Base-by-base conservation (phyloP, 2,888 invertebrate species). In the Cecidostiba fungosa region DNA sequence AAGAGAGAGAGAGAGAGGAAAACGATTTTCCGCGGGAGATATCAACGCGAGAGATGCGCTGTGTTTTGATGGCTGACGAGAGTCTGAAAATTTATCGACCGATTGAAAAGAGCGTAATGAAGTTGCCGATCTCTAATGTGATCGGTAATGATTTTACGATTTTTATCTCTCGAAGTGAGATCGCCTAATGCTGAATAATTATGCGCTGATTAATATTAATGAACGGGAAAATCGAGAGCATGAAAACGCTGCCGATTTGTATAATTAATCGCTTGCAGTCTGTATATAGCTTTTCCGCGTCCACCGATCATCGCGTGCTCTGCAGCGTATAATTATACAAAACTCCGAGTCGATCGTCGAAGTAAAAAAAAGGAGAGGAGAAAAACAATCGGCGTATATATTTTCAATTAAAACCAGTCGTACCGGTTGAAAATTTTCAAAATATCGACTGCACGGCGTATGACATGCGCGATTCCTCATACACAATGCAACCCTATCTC, bases 21-120 rank as follows among this genome's bases (percentile, higher is more conserved):
- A 79, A 72, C 80, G 80, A 70, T 80, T 85, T 85, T 59, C 77
- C 80, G 54, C 77, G 80, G 84, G 85, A 85, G 85, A 85, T 77
- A 85, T 85, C 85, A 85, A 85, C 85, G 81, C 76, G 70, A 26
- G n/a, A 70, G 43, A 73, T 23, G 26, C 62, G 59, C n/a, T 32
- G 23, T 12, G 19, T 50, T 16, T 3, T 50, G 47, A 50, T 16
- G 16, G n/a, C n/a, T 16, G 4, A 3, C 47, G 8, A 4, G 3
- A 10, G 47, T 2, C 3, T 0, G 19, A 16, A 4, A 4, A 54
- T 54, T 54, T 54, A 54, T 54, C 54, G 54, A 54, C 54, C 6
- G n/a, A 19, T 59, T 10, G 50, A 50, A 59, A n/a, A 59, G 54
- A 1, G 54, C 8, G 54, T 19, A 50, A 50, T 50, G 19, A 50